These are phyloP conservation scores for Crioceris asparagi DNA, from an alignment of 2,888 invertebrate species.

Conservation along the genomic window DNA sequence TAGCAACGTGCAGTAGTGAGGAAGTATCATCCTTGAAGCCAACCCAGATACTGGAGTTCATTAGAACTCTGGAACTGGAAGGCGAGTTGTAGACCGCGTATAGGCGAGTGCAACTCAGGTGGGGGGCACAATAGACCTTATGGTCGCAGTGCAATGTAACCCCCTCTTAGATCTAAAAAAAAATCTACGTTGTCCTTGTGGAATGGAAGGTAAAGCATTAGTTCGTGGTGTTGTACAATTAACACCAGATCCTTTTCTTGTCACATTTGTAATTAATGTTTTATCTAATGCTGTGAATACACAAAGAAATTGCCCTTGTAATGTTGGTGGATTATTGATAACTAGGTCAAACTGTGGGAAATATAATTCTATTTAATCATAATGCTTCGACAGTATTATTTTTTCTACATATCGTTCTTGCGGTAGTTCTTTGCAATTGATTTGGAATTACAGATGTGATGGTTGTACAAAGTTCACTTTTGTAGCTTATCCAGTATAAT, in stretches of 20 bases:
- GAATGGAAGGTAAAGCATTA: slow-evolving; percentile 85
- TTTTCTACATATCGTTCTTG: slow-evolving; percentile 62
- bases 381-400: too few species aligned
- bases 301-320: slow-evolving; percentile 83
- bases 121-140: too few species aligned
- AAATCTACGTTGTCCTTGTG: slow-evolving; percentile 82
- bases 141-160: too few species aligned
- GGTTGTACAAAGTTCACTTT: slow-evolving; percentile 91
- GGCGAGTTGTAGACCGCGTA: too few species aligned
- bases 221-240: slow-evolving; percentile 93
- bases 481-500: slow-evolving; percentile 92
- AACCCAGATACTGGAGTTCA: too few species aligned
- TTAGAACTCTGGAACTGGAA: too few species aligned
- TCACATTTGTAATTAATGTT: slow-evolving; percentile 81
- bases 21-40: too few species aligned
- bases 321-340: slow-evolving; percentile 90
- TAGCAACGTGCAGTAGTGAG: too few species aligned
- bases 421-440: slow-evolving; percentile 86
- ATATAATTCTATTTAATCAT: slow-evolving; percentile 2
- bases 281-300: slow-evolving; percentile 89
- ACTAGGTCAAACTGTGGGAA: slow-evolving; percentile 68
- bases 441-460: slow-evolving; percentile 87
- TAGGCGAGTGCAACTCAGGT: too few species aligned
- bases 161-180: too few species aligned
- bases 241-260: slow-evolving; percentile 80